These are phyloP conservation scores for Meleagris gallopavo DNA, from an alignment of 2,113 vertebrate genomes.

Conservation along the genomic window DNA sequence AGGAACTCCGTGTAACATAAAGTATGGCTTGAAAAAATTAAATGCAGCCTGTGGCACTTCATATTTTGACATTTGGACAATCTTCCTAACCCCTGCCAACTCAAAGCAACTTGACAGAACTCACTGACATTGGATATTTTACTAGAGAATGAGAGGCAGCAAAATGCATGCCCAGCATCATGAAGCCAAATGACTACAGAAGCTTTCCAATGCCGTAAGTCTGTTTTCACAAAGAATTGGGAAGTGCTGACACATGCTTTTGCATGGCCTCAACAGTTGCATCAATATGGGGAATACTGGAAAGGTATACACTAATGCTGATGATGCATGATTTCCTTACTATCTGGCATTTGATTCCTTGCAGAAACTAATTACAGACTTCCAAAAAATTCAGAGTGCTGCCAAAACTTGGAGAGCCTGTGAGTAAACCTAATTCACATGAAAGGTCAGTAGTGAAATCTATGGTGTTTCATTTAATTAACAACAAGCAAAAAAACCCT, in stretches of 20 bases:
- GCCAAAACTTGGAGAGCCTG: neutral
- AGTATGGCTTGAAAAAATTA: neutral
- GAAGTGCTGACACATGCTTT: neutral
- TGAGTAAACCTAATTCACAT: neutral
- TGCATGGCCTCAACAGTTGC: neutral
- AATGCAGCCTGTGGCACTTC: neutral
- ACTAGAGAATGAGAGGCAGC: neutral
- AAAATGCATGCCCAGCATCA: neutral
- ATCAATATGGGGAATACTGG: neutral
- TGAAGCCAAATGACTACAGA: neutral
- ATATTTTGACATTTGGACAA: neutral
- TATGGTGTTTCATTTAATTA: neutral
- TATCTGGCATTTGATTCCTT: neutral
- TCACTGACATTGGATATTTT: neutral
- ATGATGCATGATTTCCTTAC: neutral
- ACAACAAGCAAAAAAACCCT: neutral
- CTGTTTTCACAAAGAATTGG: neutral
- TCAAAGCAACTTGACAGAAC: neutral
- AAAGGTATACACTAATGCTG: neutral
- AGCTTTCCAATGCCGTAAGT: neutral
- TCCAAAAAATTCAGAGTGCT: neutral
- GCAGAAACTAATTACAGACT: neutral
- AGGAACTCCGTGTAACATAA: neutral
- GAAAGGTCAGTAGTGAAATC: conserved; percentile 20
- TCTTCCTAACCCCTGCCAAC: neutral